A percentile compares a stretch with the other conserved stretches of the same genome.
Conservation (phyloP, 2,888 invertebrate genomes). For the Acanthosepion lycidas region DNA sequence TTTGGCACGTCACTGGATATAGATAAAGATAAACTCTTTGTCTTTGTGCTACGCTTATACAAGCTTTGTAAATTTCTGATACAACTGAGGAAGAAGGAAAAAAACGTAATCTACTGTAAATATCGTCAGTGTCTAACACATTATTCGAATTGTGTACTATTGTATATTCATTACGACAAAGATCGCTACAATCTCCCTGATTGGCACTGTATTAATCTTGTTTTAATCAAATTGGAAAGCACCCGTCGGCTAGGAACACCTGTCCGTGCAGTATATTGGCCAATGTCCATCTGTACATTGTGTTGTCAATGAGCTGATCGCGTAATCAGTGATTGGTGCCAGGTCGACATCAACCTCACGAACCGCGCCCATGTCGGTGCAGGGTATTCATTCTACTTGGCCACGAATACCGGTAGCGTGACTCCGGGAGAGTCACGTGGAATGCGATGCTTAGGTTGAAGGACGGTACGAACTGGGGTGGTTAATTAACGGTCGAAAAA, state of each 20-base stretch:
- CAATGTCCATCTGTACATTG: neutral
- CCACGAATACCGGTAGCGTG: neutral
- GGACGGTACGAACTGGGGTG: no score
- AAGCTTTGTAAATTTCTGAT: no score
- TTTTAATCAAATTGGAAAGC: slow-evolving; percentile 23
- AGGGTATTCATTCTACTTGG: neutral
- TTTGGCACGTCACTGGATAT: no score
- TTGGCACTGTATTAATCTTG: neutral
- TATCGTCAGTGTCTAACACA: neutral
- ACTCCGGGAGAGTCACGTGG: neutral
- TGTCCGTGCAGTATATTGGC: neutral
- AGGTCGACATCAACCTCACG: neutral
- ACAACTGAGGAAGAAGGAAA: no score
- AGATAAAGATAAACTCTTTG: no score
- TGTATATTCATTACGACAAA: neutral
- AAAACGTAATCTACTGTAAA: neutral
- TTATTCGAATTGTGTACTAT: neutral
- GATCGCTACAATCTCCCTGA: neutral
- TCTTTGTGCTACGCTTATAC: no score
- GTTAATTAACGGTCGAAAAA: no score
- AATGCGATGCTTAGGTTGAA: neutral
- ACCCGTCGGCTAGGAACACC: neutral
- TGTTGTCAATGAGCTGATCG: neutral
- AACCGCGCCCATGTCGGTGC: neutral
- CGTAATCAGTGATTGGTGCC: neutral